Conservation (phyloP, 2,888 invertebrate genomes). For the Chalcis sispes region DNA sequence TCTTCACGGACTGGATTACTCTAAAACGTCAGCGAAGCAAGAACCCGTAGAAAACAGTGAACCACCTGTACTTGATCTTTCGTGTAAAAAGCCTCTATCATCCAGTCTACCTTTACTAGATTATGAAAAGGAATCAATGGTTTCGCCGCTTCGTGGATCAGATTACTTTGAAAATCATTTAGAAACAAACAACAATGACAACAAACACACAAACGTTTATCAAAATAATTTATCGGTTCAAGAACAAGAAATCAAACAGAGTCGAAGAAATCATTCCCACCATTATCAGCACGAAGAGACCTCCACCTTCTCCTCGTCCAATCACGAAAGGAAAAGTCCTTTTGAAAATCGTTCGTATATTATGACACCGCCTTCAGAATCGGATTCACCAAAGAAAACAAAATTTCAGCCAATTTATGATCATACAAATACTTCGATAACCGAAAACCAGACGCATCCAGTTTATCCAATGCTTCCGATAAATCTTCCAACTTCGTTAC, state of each 20-base stretch:
- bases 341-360: conserved; percentile 63
- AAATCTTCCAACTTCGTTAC: conserved; percentile 51
- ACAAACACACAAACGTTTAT: conserved; percentile 39
- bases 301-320: conserved; percentile 25
- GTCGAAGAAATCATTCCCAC: conserved; percentile 12
- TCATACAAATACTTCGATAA: conserved; percentile 3
- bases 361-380: conserved; percentile 70
- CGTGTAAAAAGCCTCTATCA: conserved; percentile 63
- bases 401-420: conserved; percentile 62
- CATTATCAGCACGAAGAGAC: conserved; percentile 43
- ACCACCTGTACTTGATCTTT: conserved; percentile 66
- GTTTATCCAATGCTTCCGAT: conserved; percentile 57
- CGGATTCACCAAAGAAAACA: conserved; percentile 65
- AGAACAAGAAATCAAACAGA: neutral
- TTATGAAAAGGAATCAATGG: neutral
- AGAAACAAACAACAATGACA: conserved; percentile 52
- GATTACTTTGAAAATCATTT: conserved; percentile 17
- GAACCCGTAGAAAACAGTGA: conserved; percentile 43
- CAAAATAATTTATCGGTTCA: conserved; percentile 23
- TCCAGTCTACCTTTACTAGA: conserved; percentile 27
- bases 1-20: conserved; percentile 11
- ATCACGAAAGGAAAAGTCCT: conserved; percentile 63
- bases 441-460: neutral
- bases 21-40: neutral
- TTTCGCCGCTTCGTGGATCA: conserved; percentile 27